Conservation (phyloP, 2,113 vertebrate species). For the Gallinago jamesoni region DNA sequence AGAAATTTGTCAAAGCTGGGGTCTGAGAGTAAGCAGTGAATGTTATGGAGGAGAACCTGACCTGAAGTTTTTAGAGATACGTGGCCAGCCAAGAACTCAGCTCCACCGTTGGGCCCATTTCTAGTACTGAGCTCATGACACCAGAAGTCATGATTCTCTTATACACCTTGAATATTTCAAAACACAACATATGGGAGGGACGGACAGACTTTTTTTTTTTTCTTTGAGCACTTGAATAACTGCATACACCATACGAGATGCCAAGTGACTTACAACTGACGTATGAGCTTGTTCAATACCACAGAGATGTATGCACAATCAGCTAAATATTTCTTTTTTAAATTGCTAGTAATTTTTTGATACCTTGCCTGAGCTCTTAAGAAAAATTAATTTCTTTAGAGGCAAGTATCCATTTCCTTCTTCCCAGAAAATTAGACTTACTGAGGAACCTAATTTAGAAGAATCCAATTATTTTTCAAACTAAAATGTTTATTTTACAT, state of each 20-base stretch:
- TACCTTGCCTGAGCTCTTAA: background rate
- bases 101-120: background rate
- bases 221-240: background rate
- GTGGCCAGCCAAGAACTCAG: background rate
- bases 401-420: background rate
- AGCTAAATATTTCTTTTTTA: background rate
- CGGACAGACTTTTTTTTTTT: background rate
- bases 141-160: background rate
- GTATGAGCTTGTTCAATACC: background rate
- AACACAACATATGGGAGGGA: background rate
- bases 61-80: background rate
- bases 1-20: background rate
- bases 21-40: background rate
- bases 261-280: background rate
- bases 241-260: background rate
- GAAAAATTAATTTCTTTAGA: background rate
- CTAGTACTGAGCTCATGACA: background rate
- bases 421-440: slow-evolving; percentile 1
- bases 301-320: background rate
- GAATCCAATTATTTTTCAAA: background rate
- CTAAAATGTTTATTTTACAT: background rate
- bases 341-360: background rate
- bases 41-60: background rate
- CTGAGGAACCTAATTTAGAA: background rate
- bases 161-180: background rate